phyloP scores from a whole-genome alignment of 2,797 vertebrate genomes.

The Platyrinchus mystaceus region DNA sequence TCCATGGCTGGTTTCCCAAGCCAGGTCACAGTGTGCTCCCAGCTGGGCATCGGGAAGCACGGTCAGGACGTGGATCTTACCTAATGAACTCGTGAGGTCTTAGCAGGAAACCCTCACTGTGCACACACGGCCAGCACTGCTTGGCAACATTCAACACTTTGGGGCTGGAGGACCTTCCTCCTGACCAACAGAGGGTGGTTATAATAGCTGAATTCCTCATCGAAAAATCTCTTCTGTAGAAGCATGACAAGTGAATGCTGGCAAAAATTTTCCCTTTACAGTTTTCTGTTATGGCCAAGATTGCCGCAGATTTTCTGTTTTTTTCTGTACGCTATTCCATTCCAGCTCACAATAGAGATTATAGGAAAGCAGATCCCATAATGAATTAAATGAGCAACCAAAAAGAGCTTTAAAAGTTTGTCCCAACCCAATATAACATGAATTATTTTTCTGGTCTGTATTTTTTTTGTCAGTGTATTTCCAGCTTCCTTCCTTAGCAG shows the following conservation, averaged over 20 bases:
- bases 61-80: background rate
- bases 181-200: background rate
- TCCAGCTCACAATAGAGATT: background rate
- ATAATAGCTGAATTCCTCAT: background rate
- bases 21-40: background rate
- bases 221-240: background rate
- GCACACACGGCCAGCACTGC: accelerated
- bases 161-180: background rate
- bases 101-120: background rate
- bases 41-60: background rate
- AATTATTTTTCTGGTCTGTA: background rate
- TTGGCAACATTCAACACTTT: background rate
- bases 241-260: background rate
- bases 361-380: background rate
- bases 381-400: background rate
- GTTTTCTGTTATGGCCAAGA: background rate
- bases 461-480: background rate
- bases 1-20: background rate
- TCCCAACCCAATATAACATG: background rate
- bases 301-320: background rate
- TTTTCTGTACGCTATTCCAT: background rate
- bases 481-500: background rate
- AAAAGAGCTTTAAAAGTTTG: background rate
- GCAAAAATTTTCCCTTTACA: background rate
- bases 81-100: background rate